Evolutionary conservation across 2,888 invertebrate species (phyloP), one percentile per base, ranked within the genome.

Genomic region (Calameuta idolon): DNA sequence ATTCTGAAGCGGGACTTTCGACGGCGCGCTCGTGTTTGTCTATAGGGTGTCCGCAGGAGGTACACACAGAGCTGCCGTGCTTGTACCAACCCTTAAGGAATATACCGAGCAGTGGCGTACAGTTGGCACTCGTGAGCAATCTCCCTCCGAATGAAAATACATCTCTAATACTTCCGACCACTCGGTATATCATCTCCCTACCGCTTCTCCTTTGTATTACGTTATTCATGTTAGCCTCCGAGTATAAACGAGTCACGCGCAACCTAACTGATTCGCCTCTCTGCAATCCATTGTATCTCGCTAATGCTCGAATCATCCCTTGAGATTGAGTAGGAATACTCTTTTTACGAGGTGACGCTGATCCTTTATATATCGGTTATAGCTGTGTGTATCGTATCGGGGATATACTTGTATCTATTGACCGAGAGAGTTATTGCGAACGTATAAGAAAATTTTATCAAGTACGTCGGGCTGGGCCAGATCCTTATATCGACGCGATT

Each of bases 1-100:
- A 33, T 71, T 71, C 71, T 15, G 31, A 23, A 71, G 71, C 34
- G 71, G 71, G 71, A 71, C 71, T 71, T 71, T 71, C 71, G 23
- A 55, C 31, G 71, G 23, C 5, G 31, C 31, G 12, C 9, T 12
- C 71, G 71, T 71, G 71, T 71, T 71, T 34, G 34, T 31, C 71
- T 33, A 71, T 34, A 34, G 33, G 71, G 71, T 33, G 55, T 55
- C 55, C 55, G 23, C 55, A 55, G 23, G 55, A 23, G 23, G 55
- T 55, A 55, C 55, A 55, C 55, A 55, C 23, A 23, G 55, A 55
- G 55, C 55, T 55, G 23, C 55, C 5, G 55, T 55, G 23, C 55
- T 3, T 23, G 55, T 23, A 55, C 55, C 55, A 55, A 55, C 55
- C 55, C 55, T 55, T 3, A 55, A 55, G 23, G 55, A 55, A 55